phyloP scores from a whole-genome alignment of 2,113 vertebrate species.

The Heterotis niloticus region DNA sequence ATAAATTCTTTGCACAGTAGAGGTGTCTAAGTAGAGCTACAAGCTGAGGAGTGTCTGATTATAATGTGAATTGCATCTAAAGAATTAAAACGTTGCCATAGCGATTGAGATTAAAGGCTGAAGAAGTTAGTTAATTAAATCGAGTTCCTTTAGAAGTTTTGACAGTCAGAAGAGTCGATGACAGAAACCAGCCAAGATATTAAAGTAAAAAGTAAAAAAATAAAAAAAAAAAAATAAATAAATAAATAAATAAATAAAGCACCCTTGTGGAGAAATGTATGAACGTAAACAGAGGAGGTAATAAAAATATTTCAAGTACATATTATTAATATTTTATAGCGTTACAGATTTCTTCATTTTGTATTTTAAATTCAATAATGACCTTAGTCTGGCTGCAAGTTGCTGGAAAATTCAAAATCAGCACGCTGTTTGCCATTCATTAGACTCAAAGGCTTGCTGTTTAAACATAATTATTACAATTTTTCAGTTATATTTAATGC shows the following conservation, averaged over 20 bases:
- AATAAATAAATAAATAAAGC: slow-evolving; percentile 21
- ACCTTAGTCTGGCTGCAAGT: no score
- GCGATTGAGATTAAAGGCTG: slow-evolving; percentile 81
- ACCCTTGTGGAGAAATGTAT: slow-evolving; percentile 59
- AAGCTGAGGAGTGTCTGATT: slow-evolving; percentile 73
- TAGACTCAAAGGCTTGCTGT: no score
- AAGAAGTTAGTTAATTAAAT: slow-evolving; percentile 88
- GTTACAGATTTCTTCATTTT: no score
- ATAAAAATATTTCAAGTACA: background rate
- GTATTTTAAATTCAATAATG: no score
- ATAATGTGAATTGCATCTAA: slow-evolving; percentile 70
- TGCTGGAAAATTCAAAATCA: no score
- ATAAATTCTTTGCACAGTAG: slow-evolving; percentile 63
- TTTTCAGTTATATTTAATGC: no score
- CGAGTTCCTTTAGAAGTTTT: slow-evolving; percentile 78
- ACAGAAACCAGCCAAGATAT: slow-evolving; percentile 71
- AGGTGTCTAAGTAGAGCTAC: slow-evolving; percentile 52
- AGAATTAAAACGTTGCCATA: slow-evolving; percentile 84
- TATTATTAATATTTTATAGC: slow-evolving; percentile 59
- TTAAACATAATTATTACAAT: no score
- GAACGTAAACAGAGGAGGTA: background rate
- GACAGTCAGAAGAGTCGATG: slow-evolving; percentile 67
- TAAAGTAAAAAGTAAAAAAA: no score
- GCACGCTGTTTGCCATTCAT: no score
- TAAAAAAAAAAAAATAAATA: no score